phyloP scores from a whole-genome alignment of 2,888 invertebrate species.

The Nemotelus pantherinus region DNA sequence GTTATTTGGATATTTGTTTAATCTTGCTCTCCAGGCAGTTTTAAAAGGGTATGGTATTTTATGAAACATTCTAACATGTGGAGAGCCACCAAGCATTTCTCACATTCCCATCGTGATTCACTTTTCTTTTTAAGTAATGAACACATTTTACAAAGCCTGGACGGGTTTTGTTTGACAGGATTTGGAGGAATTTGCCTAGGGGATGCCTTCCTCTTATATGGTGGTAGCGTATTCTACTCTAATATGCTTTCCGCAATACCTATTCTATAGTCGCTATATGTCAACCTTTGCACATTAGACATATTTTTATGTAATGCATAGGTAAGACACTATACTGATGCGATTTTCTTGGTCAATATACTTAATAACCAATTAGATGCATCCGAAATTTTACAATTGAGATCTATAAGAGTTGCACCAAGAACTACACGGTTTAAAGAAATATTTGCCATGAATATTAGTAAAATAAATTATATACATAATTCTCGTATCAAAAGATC shows the following conservation, averaged over 20 bases:
- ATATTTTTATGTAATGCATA: constrained; percentile 3
- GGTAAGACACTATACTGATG: background rate
- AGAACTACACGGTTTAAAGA: too few relatives aligned
- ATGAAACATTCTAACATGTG: background rate
- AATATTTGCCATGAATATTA: too few relatives aligned
- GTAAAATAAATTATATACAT: too few relatives aligned
- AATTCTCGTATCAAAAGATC: too few relatives aligned
- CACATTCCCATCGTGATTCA: background rate
- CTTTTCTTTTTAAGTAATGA: background rate
- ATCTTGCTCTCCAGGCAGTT: background rate
- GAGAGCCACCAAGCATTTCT: too few relatives aligned
- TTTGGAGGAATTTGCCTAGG: constrained; percentile 1
- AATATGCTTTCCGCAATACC: constrained; percentile 6
- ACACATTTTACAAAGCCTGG: background rate
- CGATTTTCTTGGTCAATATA: too few relatives aligned
- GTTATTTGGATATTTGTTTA: background rate
- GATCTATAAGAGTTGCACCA: too few relatives aligned
- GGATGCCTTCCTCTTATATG: background rate
- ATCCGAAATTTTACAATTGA: too few relatives aligned
- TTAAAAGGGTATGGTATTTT: constrained; percentile 1
- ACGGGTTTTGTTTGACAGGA: background rate
- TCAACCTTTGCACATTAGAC: constrained; percentile 6
- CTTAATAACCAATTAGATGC: too few relatives aligned
- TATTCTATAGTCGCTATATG: background rate
- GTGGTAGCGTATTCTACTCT: background rate